Percentiles rank a stretch among this genome's conserved stretches.
Conservation (phyloP, 1,140 invertebrate genomes). For the Zaprionus africanus region DNA sequence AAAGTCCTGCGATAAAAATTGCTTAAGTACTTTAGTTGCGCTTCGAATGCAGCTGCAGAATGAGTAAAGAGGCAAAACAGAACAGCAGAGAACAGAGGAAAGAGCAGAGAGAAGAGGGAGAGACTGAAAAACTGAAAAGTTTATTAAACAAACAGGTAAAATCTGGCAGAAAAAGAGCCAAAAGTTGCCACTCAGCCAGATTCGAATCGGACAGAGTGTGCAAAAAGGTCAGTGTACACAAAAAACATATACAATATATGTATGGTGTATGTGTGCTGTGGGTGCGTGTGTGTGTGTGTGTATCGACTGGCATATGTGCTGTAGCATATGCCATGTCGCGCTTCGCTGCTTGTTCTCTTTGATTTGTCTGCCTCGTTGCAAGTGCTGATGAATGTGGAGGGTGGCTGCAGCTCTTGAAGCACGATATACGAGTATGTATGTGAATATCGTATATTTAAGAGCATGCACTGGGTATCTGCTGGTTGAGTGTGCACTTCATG, state of each 20-base stretch:
- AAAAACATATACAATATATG: slow-evolving; percentile 1
- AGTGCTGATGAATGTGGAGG: neutral
- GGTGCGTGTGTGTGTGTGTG: neutral
- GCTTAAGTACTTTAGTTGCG: slow-evolving; percentile 74
- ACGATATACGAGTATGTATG: neutral
- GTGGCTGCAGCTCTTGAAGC: neutral
- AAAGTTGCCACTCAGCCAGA: slow-evolving; percentile 47
- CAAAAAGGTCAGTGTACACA: slow-evolving; percentile 7
- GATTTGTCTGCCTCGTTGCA: slow-evolving; percentile 17
- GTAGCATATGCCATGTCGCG: slow-evolving; percentile 36
- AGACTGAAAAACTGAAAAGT: slow-evolving; percentile 32
- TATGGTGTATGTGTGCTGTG: neutral
- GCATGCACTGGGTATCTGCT: neutral
- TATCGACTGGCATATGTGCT: slow-evolving; percentile 44
- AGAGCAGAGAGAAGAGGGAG: neutral
- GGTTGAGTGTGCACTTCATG: neutral
- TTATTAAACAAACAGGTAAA: slow-evolving; percentile 74
- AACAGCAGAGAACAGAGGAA: neutral
- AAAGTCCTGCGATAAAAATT: slow-evolving; percentile 77
- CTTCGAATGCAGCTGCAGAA: slow-evolving; percentile 49
- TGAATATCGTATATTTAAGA: neutral
- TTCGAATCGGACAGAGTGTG: slow-evolving; percentile 14
- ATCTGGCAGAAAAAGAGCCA: slow-evolving; percentile 41
- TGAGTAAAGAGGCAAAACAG: neutral
- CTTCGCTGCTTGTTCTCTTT: slow-evolving; percentile 21